Evolutionary conservation across 2,888 invertebrate genomes (phyloP).

Genomic region (Aporophyla nigra): DNA sequence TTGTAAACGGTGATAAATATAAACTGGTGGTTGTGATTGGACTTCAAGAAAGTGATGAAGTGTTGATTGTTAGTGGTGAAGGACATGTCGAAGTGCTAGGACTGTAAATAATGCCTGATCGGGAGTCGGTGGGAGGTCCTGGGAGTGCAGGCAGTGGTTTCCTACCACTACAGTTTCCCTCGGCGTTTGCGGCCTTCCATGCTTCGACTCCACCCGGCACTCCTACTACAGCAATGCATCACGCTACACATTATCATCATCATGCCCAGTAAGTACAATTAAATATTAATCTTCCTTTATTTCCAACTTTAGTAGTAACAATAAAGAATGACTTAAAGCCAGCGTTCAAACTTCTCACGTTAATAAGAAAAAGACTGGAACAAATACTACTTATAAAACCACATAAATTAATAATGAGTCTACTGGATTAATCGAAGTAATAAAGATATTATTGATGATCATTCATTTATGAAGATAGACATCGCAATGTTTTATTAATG

Average conservation of each 20-base stretch:
- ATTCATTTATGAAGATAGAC: slow-evolving; percentile 41
- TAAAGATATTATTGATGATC: slow-evolving; percentile 50
- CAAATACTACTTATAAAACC: slow-evolving; percentile 8
- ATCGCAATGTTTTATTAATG: slow-evolving; percentile 37
- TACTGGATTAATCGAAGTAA: slow-evolving; percentile 22
- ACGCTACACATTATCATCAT: slow-evolving; percentile 89
- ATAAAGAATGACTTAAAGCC: neutral
- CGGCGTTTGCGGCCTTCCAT: slow-evolving; percentile 92
- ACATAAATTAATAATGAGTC: slow-evolving; percentile 29
- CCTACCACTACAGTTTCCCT: slow-evolving; percentile 91
- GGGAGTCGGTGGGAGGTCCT: slow-evolving; percentile 90
- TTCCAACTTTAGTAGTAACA: neutral
- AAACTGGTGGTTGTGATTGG: slow-evolving; percentile 62
- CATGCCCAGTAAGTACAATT: slow-evolving; percentile 87
- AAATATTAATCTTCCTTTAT: neutral
- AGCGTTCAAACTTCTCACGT: slow-evolving; percentile 12
- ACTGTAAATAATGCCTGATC: slow-evolving; percentile 89
- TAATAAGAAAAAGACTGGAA: slow-evolving; percentile 21
- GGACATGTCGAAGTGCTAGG: slow-evolving; percentile 78
- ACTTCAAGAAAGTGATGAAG: slow-evolving; percentile 68
- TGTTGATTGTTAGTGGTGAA: slow-evolving; percentile 67
- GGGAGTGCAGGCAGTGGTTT: slow-evolving; percentile 91
- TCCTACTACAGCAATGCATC: slow-evolving; percentile 91
- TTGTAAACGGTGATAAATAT: slow-evolving; percentile 44
- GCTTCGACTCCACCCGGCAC: slow-evolving; percentile 92